Evolutionary conservation across 2,113 vertebrate species (phyloP), one percentile per base, ranked within the genome.

Genomic region (Rhinoderma darwinii): DNA sequence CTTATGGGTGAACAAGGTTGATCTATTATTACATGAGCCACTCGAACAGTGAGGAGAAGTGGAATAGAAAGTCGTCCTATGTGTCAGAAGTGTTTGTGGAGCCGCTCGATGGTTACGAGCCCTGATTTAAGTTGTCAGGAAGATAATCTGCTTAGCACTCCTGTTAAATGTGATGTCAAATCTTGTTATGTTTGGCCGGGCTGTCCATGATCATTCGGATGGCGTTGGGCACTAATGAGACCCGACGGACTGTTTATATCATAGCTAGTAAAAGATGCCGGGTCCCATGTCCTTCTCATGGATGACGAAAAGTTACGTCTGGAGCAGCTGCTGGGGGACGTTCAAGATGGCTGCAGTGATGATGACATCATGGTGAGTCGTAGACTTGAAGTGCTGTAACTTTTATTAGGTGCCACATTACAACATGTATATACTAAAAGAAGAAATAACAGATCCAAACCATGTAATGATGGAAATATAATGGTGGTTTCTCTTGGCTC

Each of bases 281-380:
- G 93, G 90, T 94, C 86, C 61, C 92, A 89, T 25, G 89, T 94
- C 89, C 87, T 91, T 90, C 92, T 99, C 94, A 96, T 95, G 81
- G 93, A 94, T 11, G 89, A 90, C 80, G 97, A 99, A 91, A 96
- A 92, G 90, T 91, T 92, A 88, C 96, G 95, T 63, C 92, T 99
- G 91, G 90, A 74, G 4, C 95, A 96, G 80, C 95, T 99, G 54
- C 88, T 99, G 85, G 93, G 88, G 90, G 95, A 96, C 83, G 89
- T 91, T 80, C 94, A 96, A 41, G 88, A 95, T 51, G 90, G 89
- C 86, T 92, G 83, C 51, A 88, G 2, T 3, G 90, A 89, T 66
- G 61, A 30, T 89, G 90, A 92, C 91, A 93, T 95, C 90, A 77
- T 59, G 20, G 83, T 85, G 5, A 84, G 18, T 44, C 25, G 25